Evolutionary conservation across 2,113 vertebrate genomes (phyloP), one percentile per base, ranked within the genome.

Genomic region (Parus major): DNA sequence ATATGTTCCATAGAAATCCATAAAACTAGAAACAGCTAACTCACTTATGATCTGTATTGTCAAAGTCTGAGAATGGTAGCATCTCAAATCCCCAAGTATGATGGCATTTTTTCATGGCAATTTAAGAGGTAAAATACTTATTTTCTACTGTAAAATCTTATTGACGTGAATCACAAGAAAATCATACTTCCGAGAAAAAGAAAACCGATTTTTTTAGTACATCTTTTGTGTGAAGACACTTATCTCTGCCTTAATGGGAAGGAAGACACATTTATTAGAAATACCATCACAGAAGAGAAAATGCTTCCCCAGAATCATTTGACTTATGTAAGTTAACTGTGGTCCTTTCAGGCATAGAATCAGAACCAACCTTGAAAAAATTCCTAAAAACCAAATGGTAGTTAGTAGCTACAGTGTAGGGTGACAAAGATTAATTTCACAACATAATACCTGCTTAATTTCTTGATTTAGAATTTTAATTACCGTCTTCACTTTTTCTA

Each of bases 381-480:
- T 15, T 12, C 23, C 31, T 9, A 35, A 55, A 59, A 78, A 27
- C 21, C 56, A 56, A 42, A 24, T 24, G 7, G 18, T 86, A 50
- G 4, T 36, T 52, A 56, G 31, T 46, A 15, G 36, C 60, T 89
- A 46, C n/a, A 64, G 3, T 20, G 31, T 28, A 79, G 8, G 23
- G 29, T 77, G 46, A 82, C 55, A 52, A 27, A 47, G 29, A 63
- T 70, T 91, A 89, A 86, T 81, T 86, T 71, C 16, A 64, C 10
- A 0, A 35, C 0, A 0, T 36, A 65, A 10, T 46, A 69, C 21
- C 46, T n/a, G 8, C n/a, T 76, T 84, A 44, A 71, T 14, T 60
- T 69, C 36, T 56, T 80, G 29, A 31, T 78, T 92, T 49, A 79
- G 35, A 52, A 68, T 78, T 92, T 63, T 79, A 56, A 52, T 44